Evolutionary conservation across 2,888 invertebrate species (phyloP), one percentile per base, ranked within the genome.

Genomic region (Leptura quadrifasciata): DNA sequence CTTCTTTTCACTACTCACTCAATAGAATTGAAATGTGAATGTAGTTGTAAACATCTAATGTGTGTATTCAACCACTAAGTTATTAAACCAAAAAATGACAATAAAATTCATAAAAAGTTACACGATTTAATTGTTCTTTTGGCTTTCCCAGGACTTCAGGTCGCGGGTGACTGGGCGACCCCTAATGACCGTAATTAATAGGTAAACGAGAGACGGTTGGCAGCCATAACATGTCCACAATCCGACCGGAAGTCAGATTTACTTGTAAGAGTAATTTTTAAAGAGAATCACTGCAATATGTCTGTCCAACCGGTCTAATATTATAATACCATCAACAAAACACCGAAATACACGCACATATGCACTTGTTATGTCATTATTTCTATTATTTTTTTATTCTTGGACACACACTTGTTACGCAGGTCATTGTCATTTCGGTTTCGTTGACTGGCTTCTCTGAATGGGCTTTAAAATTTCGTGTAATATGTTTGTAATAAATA

Each of bases 131-230:
- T 72, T 63, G 52, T 55, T 63, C 27, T 71, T 35, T 54, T 57
- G 72, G 55, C 27, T 77, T 81, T 81, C 81, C 80, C 82, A 82
- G 71, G 68, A 72, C 64, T 67, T 64, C 61, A 64, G 74, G 78
- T 75, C 77, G 76, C 80, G 81, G 81, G 77, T 82, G 81, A 81
- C 80, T 79, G 80, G 74, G 21, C 80, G 83, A 83, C 81, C 83
- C 77, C 64, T 79, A 82, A 83, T 76, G 73, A 82, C 80, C 80
- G 78, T 83, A 80, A 83, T 83, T 83, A 83, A 83, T 82, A 80
- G 77, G 74, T 76, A 76, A 81, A 78, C 76, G 70, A 68, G 60
- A 76, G 72, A 76, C 75, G 78, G 80, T 77, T 80, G 81, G 75
- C 76, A 72, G 76, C 79, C 70, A 76, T 76, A 74, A 76, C 77